Base-by-base conservation (phyloP, 2,888 invertebrate genomes). In the Metellina segmentata region DNA sequence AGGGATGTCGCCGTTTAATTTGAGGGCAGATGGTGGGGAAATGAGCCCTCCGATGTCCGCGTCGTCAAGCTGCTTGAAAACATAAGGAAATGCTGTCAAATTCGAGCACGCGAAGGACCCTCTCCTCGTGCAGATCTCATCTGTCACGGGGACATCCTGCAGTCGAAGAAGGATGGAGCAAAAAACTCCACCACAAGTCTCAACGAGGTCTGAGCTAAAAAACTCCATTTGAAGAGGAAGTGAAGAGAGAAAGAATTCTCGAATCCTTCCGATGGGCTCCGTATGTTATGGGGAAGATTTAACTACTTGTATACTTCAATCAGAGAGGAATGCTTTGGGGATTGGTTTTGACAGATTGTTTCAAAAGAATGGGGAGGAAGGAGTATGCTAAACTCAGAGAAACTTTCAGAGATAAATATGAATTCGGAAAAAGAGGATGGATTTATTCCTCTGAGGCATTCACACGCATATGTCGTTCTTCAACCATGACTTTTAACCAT, bases 111-210 rank as follows among this genome's bases (percentile, higher is more conserved):
- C 34, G 34, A 34, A 74, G 20, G 34, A 20, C 48, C 74, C 34
- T 13, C 9, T 77, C 16, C 72, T 34, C 53, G 51, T 11, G 20
- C 7, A 16, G 13, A 13, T 8, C 82, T 71, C 82, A 82, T 82
- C 82, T 71, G 71, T 81, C 71, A 71, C 49, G 1, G 82, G 71
- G 19, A 51, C 69, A 81, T 81, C 69, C 81, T 69, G 81, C 61
- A 69, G 16, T 53, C 61, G 53, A 69, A 7, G 69, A 16, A 16
- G 16, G 19, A 52, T 16, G 9, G 34, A 20, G 53, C 61, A 53
- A 34, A 34, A 34, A 34, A 34, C 34, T 34, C 34, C 34, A 34
- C 34, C 34, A 34, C 34, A 4, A 34, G 34, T 34, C 34, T 4
- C 34, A 34, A 34, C 34, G 34, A 34, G 34, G 61, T 69, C 20